Evolutionary conservation across 2,797 vertebrate species (phyloP).

Genomic region (Paguma larvata): DNA sequence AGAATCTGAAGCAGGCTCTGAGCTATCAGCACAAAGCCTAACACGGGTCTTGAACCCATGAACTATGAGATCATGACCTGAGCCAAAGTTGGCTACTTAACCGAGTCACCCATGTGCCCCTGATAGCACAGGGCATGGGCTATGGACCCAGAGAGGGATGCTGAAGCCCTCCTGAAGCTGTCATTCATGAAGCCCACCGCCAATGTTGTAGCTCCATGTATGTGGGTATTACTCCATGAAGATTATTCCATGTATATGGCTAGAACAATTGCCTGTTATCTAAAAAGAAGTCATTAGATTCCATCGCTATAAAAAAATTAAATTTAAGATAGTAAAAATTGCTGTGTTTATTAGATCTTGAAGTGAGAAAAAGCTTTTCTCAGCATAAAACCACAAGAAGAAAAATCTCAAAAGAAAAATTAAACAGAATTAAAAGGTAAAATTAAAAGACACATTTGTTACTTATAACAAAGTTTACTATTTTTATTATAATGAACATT

Average conservation of each 20-base stretch:
- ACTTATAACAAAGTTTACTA: background rate
- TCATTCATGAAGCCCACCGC: background rate
- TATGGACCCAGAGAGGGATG: background rate
- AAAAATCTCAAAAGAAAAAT: slow-evolving; percentile 10
- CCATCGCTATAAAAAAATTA: background rate
- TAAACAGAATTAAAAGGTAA: background rate
- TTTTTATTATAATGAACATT: slow-evolving; percentile 9
- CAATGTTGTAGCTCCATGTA: background rate
- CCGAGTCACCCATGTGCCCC: too few species aligned
- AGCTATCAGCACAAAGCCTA: too few species aligned
- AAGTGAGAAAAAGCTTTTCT: background rate
- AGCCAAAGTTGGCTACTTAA: too few species aligned
- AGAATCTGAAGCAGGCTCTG: too few species aligned
- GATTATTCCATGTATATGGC: background rate
- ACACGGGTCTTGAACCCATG: too few species aligned
- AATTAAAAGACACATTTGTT: background rate
- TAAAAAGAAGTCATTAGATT: background rate
- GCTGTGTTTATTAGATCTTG: background rate
- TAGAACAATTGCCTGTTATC: background rate
- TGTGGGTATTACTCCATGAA: background rate
- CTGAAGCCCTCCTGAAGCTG: background rate
- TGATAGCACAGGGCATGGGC: too few species aligned
- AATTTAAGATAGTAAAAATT: background rate
- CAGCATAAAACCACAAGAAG: background rate
- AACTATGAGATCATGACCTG: too few species aligned